A percentile compares a stretch with the other conserved stretches of the same genome.
Evolutionary conservation across 1,140 invertebrate genomes (phyloP).

Genomic region (Zeugodacus cucurbitae): DNA sequence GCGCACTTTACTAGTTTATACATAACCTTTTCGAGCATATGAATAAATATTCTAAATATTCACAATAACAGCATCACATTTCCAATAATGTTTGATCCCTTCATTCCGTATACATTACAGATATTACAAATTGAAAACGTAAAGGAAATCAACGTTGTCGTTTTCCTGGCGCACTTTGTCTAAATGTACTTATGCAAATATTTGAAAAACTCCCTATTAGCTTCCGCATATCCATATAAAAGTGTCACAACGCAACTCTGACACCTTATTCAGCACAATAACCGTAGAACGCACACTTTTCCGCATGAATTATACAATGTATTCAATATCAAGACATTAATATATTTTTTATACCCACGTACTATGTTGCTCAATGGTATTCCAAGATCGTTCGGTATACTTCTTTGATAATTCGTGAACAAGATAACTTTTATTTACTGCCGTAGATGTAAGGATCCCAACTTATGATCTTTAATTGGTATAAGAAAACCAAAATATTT

Average conservation of each 20-base stretch:
- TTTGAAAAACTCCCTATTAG: background rate
- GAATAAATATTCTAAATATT: too few species aligned
- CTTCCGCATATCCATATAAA: constrained; percentile 29
- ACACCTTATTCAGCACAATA: background rate
- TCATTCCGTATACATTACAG: background rate
- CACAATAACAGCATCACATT: background rate
- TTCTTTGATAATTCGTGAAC: too few species aligned
- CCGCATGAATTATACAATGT: background rate
- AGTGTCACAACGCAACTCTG: background rate
- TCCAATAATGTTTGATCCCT: background rate
- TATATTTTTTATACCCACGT: background rate
- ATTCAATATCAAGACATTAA: background rate
- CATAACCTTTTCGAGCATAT: too few species aligned
- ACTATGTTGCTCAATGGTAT: too few species aligned
- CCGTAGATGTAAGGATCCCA: too few species aligned
- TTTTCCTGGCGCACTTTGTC: background rate
- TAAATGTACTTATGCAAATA: too few species aligned
- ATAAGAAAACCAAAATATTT: too few species aligned
- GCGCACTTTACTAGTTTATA: too few species aligned
- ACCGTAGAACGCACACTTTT: background rate
- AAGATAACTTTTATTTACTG: too few species aligned
- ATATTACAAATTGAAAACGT: background rate
- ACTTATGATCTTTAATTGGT: too few species aligned
- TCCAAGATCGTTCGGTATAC: too few species aligned
- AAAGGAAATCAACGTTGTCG: background rate